Evolutionary conservation across 2,113 vertebrate genomes (phyloP), one percentile per base, ranked within the genome.

Genomic region (Lamprotornis superbus): DNA sequence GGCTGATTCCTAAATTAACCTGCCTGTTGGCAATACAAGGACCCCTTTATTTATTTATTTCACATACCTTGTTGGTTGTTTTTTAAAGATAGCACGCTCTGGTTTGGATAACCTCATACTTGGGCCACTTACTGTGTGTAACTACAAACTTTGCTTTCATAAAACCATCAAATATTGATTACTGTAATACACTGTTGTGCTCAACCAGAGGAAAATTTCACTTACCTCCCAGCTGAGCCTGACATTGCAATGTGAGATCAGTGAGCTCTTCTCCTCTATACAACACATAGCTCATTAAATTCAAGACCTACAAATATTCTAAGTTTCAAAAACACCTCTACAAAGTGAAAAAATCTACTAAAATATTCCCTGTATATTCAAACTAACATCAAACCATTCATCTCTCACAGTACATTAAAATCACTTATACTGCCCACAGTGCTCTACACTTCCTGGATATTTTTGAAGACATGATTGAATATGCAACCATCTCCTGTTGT

Each of bases 391-490:
- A 88, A 83, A 78, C 59, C 77, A 76, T 16, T 84, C 31, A 53
- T 33, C 46, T 83, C 77, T 89, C 70, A 50, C 37, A 7, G n/a
- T 49, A 55, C 71, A 19, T 77, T 47, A 70, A 84, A 88, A 71
- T 69, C 46, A 46, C 37, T 60, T 28, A 24, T 1, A 52, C 35
- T 70, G 35, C 87, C 37, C 2, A 70, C 10, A 71, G 83, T 90
- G 87, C 92, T 77, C 64, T 77, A 87, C 78, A 83, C 83, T 56
- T 70, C 60, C 73, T 35, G 40, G 30, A 23, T 60, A 71, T 27
- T 89, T 89, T 13, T 87, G 78, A 95, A 95, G n/a, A 93, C 21
- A 4, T 44, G 50, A 91, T 31, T 93, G 93, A 93, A 79, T 77
- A 78, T 67, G 78, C 77, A 91, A 81, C 65, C 55, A 82, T 70